Base-by-base conservation (phyloP, 2,888 invertebrate species). In the Philereme vetulata region DNA sequence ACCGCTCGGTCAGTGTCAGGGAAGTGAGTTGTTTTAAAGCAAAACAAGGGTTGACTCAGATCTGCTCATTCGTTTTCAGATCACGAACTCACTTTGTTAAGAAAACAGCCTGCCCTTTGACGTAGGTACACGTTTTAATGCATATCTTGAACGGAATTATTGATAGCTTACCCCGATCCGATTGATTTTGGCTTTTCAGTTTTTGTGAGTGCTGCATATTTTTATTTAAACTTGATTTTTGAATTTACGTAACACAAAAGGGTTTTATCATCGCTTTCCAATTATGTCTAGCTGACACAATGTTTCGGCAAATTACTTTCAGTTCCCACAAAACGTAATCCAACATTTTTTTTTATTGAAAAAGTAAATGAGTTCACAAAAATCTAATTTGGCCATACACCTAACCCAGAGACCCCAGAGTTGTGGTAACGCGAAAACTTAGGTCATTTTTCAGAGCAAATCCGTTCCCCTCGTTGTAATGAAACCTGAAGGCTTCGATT, bases 61-160 rank as follows among this genome's bases (percentile, higher is more conserved):
- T 84, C 81, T 76, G 71, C 82, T 88, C 84, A 88, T 92, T 86
- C 80, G 76, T 67, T 75, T 78, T 71, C 91, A 68, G 78, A 79
- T 85, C 91, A 92, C 91, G 91, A 81, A 76, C 84, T 78, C 88
- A 90, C 88, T 90, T 90, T 88, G 90, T 88, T 90, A 90, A 83
- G 82, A 90, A 90, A 92, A 90, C 90, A 90, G 71, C 68, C 71
- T 73, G 72, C 77, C 86, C 90, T 90, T 91, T 91, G 91, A 90
- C 84, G 82, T 78, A 77, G 75, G 76, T 76, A 72, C 75, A 73
- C 77, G 80, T 84, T 90, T 88, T 89, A 91, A 92, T 90, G 90
- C 91, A 90, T 90, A 90, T 86, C 83, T 86, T 78, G 81, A 77
- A 79, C 71, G 70, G 87, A 88, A 88, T 88, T 88, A 90, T 90